A percentile compares a stretch with the other conserved stretches of the same genome.
phyloP scores from a whole-genome alignment of 2,113 vertebrate species.

The Haliaeetus leucogaster region DNA sequence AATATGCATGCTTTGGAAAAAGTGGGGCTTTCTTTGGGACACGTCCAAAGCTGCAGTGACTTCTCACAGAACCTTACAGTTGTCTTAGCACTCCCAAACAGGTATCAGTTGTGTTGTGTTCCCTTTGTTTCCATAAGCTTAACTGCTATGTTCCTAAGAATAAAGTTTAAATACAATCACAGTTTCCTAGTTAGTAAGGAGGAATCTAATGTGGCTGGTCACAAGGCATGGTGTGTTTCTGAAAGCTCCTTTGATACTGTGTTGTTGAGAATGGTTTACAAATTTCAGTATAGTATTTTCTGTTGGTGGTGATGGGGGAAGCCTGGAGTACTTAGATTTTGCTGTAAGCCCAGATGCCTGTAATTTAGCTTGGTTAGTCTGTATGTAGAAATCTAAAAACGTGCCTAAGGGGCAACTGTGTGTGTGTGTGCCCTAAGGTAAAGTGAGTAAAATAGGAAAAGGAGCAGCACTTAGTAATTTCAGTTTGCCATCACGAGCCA shows the following conservation, averaged over 20 bases:
- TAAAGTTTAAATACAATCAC: not conserved
- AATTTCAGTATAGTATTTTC: not conserved
- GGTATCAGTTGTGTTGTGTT: not conserved
- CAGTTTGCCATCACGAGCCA: fast-evolving
- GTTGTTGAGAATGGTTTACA: not conserved
- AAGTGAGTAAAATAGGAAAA: not conserved
- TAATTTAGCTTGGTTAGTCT: not conserved
- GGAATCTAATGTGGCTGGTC: not conserved
- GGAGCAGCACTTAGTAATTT: not conserved
- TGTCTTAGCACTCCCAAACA: not conserved
- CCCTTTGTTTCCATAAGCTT: not conserved
- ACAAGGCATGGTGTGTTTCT: not conserved
- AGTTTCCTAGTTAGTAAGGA: not conserved
- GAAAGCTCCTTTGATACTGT: not conserved
- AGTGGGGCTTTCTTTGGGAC: not conserved
- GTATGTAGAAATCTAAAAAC: not conserved
- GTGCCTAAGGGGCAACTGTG: not conserved
- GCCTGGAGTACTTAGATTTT: not conserved
- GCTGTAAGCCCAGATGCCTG: not conserved
- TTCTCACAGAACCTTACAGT: not conserved
- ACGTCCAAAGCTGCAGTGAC: not conserved
- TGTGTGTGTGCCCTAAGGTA: not conserved
- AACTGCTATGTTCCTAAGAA: not conserved
- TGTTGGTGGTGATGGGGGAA: not conserved
- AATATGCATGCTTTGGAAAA: not conserved